These are phyloP conservation scores for Melanotaenia duboulayi DNA, from an alignment of 2,113 vertebrate genomes.

Conservation along the genomic window DNA sequence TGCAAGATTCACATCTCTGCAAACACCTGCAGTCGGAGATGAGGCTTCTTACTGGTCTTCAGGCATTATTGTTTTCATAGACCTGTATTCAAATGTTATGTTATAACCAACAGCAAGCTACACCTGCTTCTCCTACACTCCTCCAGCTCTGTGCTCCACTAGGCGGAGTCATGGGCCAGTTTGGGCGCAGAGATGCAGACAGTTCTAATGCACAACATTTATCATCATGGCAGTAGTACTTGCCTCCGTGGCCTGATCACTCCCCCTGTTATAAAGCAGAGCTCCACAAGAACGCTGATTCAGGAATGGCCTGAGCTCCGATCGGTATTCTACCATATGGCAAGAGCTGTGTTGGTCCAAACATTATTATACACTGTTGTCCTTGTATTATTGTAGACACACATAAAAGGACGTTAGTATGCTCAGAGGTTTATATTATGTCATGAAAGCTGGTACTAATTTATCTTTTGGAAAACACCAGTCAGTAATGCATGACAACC, in stretches of 20 bases:
- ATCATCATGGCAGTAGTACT: slow-evolving; percentile 60
- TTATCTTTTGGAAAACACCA: slow-evolving; percentile 27
- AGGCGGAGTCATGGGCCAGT: slow-evolving; percentile 50
- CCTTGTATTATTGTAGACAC: background rate
- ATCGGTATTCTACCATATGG: slow-evolving; percentile 48
- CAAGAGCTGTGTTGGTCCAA: background rate
- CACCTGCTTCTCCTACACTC: slow-evolving; percentile 16
- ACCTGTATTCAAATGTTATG: slow-evolving; percentile 22
- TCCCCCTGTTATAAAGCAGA: slow-evolving; percentile 44
- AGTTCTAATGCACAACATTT: slow-evolving; percentile 64
- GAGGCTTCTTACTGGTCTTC: background rate
- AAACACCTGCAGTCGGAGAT: background rate
- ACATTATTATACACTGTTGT: slow-evolving; percentile 38
- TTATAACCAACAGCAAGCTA: slow-evolving; percentile 6
- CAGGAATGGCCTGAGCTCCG: slow-evolving; percentile 47
- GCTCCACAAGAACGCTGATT: slow-evolving; percentile 51
- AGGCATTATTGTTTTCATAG: slow-evolving; percentile 8
- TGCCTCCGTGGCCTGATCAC: slow-evolving; percentile 36
- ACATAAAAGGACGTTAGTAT: slow-evolving; percentile 10
- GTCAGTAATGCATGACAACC: slow-evolving; percentile 12
- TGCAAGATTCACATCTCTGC: slow-evolving; percentile 14
- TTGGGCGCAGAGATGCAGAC: slow-evolving; percentile 40
- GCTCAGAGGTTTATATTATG: slow-evolving; percentile 12
- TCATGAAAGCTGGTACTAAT: slow-evolving; percentile 16
- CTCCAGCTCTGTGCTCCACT: slow-evolving; percentile 38